Base-by-base conservation (phyloP, 2,797 vertebrate species). In the Lepidocolaptes lacrymiger region DNA sequence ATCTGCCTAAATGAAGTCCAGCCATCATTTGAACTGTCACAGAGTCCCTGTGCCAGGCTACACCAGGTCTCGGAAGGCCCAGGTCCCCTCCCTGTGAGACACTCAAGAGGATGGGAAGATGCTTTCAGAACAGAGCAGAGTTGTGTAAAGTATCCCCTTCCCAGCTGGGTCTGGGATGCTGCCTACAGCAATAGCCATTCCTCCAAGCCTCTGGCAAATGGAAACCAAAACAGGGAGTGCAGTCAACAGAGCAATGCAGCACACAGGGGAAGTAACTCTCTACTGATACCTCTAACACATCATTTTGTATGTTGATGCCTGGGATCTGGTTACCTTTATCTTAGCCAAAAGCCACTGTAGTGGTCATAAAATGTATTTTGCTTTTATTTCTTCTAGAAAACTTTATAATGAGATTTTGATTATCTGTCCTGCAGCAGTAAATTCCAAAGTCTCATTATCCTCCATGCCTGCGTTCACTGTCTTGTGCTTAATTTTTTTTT, bases 221-320 rank as follows among this genome's bases (percentile, higher is more conserved):
- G 91, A 89, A 96, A 79, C 10, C 78, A 91, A 86, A 95, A 27
- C 67, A 89, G 78, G 81, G 79, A 73, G 44, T 1, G 0, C 66
- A 78, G 78, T 56, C 78, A 68, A 20, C 2, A 19, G 46, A 87
- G 73, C 61, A 85, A 28, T 1, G n/a, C 52, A 43, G 79, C 79
- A 62, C 73, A 49, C 36, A 54, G 59, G 67, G 67, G 76, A 90
- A 92, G 88, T 59, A 3, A 91, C 93, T 93, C 93, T 85, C 82
- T 81, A 88, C 76, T 79, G 93, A 96, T 92, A 86, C 82, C 73
- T 96, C 95, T 89, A 95, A 93, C 89, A 89, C 82, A 89, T 92
- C n/a, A 72, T 94, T 93, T 89, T 91, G 7, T 78, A 88, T 83
- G 82, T 88, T 5, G 3, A 0, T 88, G 79, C 9, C 68, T 85